Evolutionary conservation across 2,888 invertebrate species (phyloP).

Genomic region (Phania funesta): DNA sequence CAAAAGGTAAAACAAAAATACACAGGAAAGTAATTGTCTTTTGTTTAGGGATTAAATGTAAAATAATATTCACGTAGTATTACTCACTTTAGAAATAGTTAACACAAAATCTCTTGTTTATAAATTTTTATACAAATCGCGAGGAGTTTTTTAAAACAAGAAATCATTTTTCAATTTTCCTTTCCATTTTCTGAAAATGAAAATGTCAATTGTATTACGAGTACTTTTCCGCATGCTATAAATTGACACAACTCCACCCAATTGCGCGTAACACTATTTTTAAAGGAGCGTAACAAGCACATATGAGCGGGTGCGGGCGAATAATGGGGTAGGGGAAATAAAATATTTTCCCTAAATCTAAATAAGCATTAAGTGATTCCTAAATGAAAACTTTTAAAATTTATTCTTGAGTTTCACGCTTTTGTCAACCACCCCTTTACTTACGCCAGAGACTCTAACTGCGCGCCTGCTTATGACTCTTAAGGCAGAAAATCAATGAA

Average conservation of each 20-base stretch:
- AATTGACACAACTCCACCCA: constrained; percentile 41
- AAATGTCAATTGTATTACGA: background rate
- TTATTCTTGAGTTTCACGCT: no score
- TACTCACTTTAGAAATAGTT: no score
- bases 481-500: background rate
- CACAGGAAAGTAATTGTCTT: background rate
- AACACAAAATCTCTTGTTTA: constrained; percentile 7
- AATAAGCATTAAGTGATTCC: no score
- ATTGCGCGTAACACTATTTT: constrained; percentile 6
- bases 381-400: no score
- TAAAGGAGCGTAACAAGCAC: background rate
- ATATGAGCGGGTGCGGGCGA: no score
- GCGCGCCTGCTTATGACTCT: background rate
- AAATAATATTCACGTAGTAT: no score
- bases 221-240: constrained; percentile 46
- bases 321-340: no score
- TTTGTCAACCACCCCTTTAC: no score
- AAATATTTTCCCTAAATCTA: no score
- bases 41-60: background rate
- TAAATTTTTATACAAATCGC: background rate
- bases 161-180: background rate
- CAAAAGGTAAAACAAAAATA: no score
- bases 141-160: background rate
- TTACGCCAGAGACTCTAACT: no score
- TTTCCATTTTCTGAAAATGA: background rate